phyloP scores from a whole-genome alignment of 2,113 vertebrate genomes.

The Etheostoma spectabile region DNA sequence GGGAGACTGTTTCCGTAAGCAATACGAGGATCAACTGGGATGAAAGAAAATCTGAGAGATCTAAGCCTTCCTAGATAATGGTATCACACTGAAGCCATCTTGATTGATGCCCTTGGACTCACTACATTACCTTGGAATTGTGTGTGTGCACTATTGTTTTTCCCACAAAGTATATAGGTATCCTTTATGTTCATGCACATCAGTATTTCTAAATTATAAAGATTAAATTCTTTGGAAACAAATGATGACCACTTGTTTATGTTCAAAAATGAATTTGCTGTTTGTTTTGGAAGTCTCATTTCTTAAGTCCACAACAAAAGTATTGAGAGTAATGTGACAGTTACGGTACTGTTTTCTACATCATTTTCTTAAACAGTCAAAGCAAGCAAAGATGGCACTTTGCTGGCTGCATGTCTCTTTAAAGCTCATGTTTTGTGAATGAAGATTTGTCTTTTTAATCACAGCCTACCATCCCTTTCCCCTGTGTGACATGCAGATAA shows the following conservation, averaged over 20 bases:
- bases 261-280: conserved; percentile 9
- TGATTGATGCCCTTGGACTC: conserved; percentile 43
- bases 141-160: conserved; percentile 29
- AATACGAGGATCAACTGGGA: conserved; percentile 84
- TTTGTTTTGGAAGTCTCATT: conserved; percentile 19
- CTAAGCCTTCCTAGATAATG: conserved; percentile 42
- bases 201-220: conserved; percentile 2
- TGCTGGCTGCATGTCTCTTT: conserved; percentile 18
- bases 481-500: conserved; percentile 61
- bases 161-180: not conserved
- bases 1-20: conserved; percentile 86
- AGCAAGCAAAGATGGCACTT: not conserved
- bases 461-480: conserved; percentile 33
- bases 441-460: conserved; percentile 61
- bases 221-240: conserved; percentile 18
- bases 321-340: not conserved
- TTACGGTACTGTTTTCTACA: conserved; percentile 4
- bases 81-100: conserved; percentile 30
- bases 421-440: conserved; percentile 56
- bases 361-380: conserved; percentile 32
- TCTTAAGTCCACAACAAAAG: not conserved
- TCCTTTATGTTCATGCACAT: not conserved
- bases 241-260: conserved; percentile 8
- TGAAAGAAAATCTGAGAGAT: conserved; percentile 64
- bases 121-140: conserved; percentile 35